These are phyloP conservation scores for Chymomyza fuscimana DNA, from an alignment of 2,888 invertebrate species.

Conservation along the genomic window DNA sequence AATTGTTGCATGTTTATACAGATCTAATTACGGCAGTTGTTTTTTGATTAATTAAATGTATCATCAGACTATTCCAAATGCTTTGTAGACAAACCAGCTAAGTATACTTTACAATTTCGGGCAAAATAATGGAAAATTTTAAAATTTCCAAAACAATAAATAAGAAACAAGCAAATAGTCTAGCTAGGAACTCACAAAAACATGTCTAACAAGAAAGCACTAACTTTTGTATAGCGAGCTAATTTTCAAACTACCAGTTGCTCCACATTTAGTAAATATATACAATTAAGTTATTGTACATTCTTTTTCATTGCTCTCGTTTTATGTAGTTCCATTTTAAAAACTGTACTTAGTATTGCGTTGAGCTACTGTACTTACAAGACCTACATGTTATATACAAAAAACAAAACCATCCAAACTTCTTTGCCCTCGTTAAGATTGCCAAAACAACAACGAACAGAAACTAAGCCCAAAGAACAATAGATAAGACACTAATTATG, in stretches of 20 bases:
- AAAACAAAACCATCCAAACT: neutral
- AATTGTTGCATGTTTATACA: neutral
- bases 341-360: neutral
- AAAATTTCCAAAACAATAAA: too few species aligned
- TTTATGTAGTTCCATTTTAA: neutral
- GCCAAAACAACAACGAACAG: conserved; percentile 26
- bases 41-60: too few species aligned
- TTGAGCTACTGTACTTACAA: neutral
- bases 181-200: neutral
- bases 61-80: too few species aligned
- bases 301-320: neutral
- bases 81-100: too few species aligned
- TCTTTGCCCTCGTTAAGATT: conserved; percentile 8
- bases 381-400: neutral
- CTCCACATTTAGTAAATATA: neutral
- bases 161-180: neutral
- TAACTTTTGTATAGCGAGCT: neutral
- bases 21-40: too few species aligned
- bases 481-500: conserved; percentile 57
- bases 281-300: neutral
- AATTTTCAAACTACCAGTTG: neutral
- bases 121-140: neutral
- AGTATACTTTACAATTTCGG: neutral
- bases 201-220: neutral
- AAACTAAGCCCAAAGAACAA: conserved; percentile 4